Evolutionary conservation across 1,140 invertebrate species (phyloP), one percentile per base, ranked within the genome.

Genomic region (Drosophila fuyamai): DNA sequence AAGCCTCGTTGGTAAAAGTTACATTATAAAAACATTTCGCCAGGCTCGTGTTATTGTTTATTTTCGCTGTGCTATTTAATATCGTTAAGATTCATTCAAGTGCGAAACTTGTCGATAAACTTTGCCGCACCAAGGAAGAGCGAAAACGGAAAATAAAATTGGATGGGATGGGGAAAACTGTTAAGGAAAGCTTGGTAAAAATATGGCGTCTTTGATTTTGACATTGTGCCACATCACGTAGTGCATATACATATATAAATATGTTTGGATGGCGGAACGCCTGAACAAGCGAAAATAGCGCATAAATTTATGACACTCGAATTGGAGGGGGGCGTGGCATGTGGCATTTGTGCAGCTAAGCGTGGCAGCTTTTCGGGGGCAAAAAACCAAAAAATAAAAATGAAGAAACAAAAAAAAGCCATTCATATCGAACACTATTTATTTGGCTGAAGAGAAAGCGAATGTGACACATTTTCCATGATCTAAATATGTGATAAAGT

Each of bases 401-500:
- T n/a, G n/a, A n/a, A n/a, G n/a, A 35, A 56, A 63, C 2, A 9
- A 36, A 23, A 67, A 55, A 67, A 53, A 57, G 6, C 29, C 16
- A 43, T 29, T 73, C 83, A 77, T 89, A 79, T 79, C 36, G 80
- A 67, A 58, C 60, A 89, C 83, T 89, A 88, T 88, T 84, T 89
- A 84, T 88, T 89, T 70, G 76, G 61, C 23, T 18, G 23, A 13
- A 16, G 16, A 47, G 7, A 56, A 18, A 51, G 66, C 62, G 60
- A 47, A 48, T 68, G 75, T 60, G 79, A 62, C 76, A 81, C 55
- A 57, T 62, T 72, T 63, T 71, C 35, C 38, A 53, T 59, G 56
- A 59, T 58, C 66, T 89, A 83, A 86, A 82, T 83, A 89, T 83
- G 84, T 89, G 79, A 83, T 86, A 86, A 83, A 86, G 79, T 70